Percentiles rank a stretch among this genome's conserved stretches.
Conservation (phyloP, 2,113 vertebrate genomes). For the Gnathonemus longibarbis region DNA sequence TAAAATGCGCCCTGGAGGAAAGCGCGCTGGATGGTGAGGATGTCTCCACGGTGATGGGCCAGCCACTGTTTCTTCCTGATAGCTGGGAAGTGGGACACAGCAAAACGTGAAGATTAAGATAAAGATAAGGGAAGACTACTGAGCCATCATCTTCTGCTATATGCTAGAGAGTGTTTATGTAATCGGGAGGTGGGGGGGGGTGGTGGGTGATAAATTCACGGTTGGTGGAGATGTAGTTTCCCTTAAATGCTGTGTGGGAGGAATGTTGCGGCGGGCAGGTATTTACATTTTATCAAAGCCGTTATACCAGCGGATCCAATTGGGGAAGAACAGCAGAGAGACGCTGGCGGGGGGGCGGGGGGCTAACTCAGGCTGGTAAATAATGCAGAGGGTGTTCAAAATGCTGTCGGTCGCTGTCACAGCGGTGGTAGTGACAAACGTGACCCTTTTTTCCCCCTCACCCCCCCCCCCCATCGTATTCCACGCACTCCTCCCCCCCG, state of each 20-base stretch:
- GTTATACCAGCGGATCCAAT: conserved; percentile 26
- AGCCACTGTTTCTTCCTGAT: neutral
- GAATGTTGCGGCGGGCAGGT: neutral
- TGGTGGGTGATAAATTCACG: neutral
- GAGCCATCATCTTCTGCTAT: neutral
- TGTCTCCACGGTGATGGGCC: neutral
- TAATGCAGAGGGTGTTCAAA: conserved; percentile 19
- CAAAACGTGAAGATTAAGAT: neutral
- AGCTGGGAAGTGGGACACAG: neutral
- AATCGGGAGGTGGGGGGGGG: neutral
- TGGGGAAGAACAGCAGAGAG: conserved; percentile 34
- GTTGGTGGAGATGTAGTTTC: neutral
- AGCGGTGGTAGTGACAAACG: neutral
- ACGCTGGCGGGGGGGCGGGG: conserved; percentile 16
- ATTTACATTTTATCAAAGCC: neutral
- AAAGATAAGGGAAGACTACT: neutral
- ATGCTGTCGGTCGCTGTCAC: conserved; percentile 9
- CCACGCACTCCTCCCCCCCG: too few relatives aligned
- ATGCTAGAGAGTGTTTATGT: neutral
- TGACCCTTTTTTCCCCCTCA: conserved; percentile 3
- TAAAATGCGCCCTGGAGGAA: neutral
- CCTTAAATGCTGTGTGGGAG: neutral
- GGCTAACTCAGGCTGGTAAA: neutral
- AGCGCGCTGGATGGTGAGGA: neutral
- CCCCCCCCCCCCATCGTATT: neutral